Percentiles rank a stretch among this genome's conserved stretches.
These are phyloP conservation scores for Lithodes maja DNA, from an alignment of 2,888 invertebrate genomes.

Conservation along the genomic window DNA sequence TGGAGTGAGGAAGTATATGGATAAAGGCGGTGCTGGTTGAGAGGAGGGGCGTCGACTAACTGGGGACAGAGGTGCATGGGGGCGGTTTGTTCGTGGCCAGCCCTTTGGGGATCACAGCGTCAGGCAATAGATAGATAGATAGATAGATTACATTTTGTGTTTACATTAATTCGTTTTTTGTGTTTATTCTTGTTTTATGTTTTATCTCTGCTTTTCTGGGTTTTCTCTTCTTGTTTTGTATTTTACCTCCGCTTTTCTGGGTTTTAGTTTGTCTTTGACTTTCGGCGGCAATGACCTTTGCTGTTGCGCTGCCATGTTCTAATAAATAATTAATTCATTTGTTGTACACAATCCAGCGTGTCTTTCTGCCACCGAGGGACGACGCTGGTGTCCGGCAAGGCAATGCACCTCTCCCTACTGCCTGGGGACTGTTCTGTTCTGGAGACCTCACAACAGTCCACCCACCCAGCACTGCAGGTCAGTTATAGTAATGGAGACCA, in stretches of 20 bases:
- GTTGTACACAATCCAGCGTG: conserved; percentile 77
- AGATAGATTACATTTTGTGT: background rate
- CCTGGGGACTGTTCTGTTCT: conserved; percentile 83
- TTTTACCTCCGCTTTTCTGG: too few relatives aligned
- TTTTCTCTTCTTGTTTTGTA: too few relatives aligned
- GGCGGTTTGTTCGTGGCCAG: too few relatives aligned
- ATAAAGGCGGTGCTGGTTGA: too few relatives aligned
- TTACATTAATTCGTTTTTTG: background rate
- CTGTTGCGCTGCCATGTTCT: background rate
- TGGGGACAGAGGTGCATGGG: too few relatives aligned
- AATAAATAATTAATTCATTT: background rate
- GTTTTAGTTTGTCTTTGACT: too few relatives aligned
- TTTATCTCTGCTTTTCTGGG: background rate
- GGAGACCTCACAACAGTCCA: conserved; percentile 12
- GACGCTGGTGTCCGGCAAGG: conserved; percentile 83
- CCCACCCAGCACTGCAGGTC: background rate
- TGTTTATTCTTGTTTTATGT: background rate
- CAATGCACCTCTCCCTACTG: conserved; percentile 83
- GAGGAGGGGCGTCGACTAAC: too few relatives aligned
- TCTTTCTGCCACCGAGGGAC: conserved; percentile 87
- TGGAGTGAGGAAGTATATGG: too few relatives aligned
- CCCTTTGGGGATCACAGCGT: too few relatives aligned
- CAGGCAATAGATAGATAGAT: too few relatives aligned
- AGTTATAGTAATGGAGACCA: too few relatives aligned
- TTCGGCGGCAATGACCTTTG: too few relatives aligned